Percentiles rank a stretch among this genome's conserved stretches.
phyloP scores from a whole-genome alignment of 1,140 invertebrate genomes.

The Aphis gossypii region DNA sequence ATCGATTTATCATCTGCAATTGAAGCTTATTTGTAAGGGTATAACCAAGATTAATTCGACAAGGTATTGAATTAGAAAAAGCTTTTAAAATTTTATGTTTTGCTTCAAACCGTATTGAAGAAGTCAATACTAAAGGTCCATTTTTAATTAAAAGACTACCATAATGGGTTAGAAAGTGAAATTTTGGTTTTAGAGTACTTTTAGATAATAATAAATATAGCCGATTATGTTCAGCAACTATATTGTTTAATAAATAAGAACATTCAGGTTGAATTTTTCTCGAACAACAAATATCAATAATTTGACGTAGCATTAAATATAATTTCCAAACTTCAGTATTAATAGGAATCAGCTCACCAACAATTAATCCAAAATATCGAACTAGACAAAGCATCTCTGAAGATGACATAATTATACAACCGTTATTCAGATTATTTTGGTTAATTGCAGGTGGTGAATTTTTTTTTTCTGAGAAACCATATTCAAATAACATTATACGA shows the following conservation, averaged over 20 bases:
- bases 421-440: background rate
- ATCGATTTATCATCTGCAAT: background rate
- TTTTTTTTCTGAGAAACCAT: background rate
- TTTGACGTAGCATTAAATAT: background rate
- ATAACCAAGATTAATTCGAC: background rate
- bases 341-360: background rate
- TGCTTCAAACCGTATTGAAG: background rate
- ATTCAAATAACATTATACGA: background rate
- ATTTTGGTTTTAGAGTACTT: background rate
- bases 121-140: background rate
- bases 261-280: slow-evolving; percentile 24
- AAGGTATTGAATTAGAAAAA: background rate
- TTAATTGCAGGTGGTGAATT: background rate
- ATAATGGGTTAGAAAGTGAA: background rate
- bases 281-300: background rate
- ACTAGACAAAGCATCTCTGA: no score
- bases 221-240: slow-evolving; percentile 16
- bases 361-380: no score
- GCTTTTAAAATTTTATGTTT: slow-evolving; percentile 33
- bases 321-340: background rate
- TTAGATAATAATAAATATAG: background rate
- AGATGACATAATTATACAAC: slow-evolving; percentile 16
- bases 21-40: background rate
- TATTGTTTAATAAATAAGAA: slow-evolving; percentile 28
- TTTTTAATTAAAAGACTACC: background rate